Evolutionary conservation across 2,797 vertebrate species (phyloP), one percentile per base, ranked within the genome.

Genomic region (Discoglossus pictus): DNA sequence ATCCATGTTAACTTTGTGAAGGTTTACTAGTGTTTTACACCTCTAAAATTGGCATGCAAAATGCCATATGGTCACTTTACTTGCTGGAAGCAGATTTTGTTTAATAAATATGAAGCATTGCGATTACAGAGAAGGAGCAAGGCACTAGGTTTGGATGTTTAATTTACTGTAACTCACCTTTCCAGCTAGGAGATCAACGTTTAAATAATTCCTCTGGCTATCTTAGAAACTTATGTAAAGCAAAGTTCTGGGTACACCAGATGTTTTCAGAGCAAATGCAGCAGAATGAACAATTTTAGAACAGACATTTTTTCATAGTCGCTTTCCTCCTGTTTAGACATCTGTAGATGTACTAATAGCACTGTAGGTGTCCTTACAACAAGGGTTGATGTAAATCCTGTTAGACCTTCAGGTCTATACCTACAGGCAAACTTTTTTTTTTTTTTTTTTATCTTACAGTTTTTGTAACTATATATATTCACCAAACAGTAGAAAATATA

Each of bases 151-250:
- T 48, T 48, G 46, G 1, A 48, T 12, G 46, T 48, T 48, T n/a
- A 24, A 38, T 48, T 47, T 16, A 61, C n/a, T 35, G 27, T 18
- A 47, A 9, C 23, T 65, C 17, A 46, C 23, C 43, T 20, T 6
- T 38, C 16, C 17, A 54, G 27, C 23, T 42, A 20, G 7, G 17
- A 63, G 23, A 42, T 63, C 15, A 52, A 39, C 16, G 25, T 54
- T 2, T 12, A 54, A 44, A 35, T 65, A 65, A 52, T 63, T 63
- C 38, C 42, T 63, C 11, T 42, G 23, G 61, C 40, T 40, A 17
- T 11, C 61, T 36, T 52, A 9, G 46, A 42, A 56, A 52, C 35
- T 17, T 40, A 42, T 51, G 36, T 24, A 63, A 52, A n/a, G n/a
- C 42, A 51, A 52, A n/a, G 23, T 52, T 42, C 48, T 63, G 35